Evolutionary conservation across 1,140 invertebrate genomes (phyloP), one percentile per base, ranked within the genome.

Genomic region (Trachymyrmex cornetzi): DNA sequence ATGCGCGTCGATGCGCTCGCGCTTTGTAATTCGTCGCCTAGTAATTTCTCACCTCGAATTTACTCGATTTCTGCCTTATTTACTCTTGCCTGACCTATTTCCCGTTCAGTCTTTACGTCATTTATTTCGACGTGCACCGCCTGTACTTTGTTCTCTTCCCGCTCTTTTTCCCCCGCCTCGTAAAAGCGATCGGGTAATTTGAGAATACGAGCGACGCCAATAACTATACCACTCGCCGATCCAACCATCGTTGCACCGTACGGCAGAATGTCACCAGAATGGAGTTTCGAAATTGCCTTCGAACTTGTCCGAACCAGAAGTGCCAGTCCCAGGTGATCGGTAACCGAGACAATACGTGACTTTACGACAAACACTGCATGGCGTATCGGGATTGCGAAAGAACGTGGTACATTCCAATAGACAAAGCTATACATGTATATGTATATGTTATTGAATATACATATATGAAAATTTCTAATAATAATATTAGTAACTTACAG

Each of bases 231-330:
- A 50, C 44, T 24, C 24, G 30, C 38, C 53, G 48, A 69, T 57
- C 77, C 71, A 27, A 50, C 55, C 80, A 48, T 74, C 79, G 50
- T 9, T 24, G 77, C 44, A 24, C 24, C 22, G 55, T 61, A 61
- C 55, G 67, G 53, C 48, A 30, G 53, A 72, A 48, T 61, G 67
- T 82, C 80, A 74, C 67, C 24, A 59, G 64, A 63, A 71, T 67
- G 50, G 67, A 89, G 90, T 91, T 91, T 90, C 84, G 67, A 90
- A 91, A 91, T 88, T 91, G 63, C 87, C 59, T 84, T 24, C 9
- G 80, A 91, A 91, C 85, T 90, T 81, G 89, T 85, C 87, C 50
- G 59, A n/a, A 50, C n/a, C 90, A 89, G 89, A 90, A 91, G 69
- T 90, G 85, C 57, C 87, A 87, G 89, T 87, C 69, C 86, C 90